Base-by-base conservation (phyloP, 2,888 invertebrate species). In the Allophyes oxyacanthae region DNA sequence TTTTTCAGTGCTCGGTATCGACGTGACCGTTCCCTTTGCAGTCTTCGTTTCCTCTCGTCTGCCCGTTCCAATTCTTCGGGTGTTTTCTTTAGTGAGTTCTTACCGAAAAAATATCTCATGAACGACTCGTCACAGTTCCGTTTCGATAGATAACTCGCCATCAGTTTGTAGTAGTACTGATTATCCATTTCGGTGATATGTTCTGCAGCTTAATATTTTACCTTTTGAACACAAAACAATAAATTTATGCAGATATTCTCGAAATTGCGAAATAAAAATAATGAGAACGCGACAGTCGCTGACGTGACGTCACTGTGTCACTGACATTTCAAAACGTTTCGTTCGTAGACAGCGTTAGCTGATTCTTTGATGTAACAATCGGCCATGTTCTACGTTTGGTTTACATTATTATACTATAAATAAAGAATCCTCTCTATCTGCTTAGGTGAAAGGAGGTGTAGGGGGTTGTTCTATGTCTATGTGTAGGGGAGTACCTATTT, bases 191-290 rank as follows among this genome's bases (percentile, higher is more conserved):
- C 70, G 49, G 43, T 15, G 45, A 58, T 66, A 48, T 63, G 46
- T 55, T 59, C 33, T 40, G 33, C 53, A 42, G 26, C 36, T 43
- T 40, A 44, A 44, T 48, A 49, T 42, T 52, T 40, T 34, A 54
- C 45, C 33, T 57, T 43, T 26, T 57, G 14, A 10, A 55, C 42
- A 57, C 55, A 67, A 70, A 73, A 77, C 64, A 73, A 72, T 73
- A 68, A 66, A 79, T 79, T 60, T 73, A 74, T 66, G 72, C 59
- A 75, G 72, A 75, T 81, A 81, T 77, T 84, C 82, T 81, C 66
- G 78, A 85, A 87, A 87, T 91, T 91, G 86, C 88, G 91, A 92
- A 92, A 92, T 87, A 91, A 92, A 91, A 91, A 91, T 91, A 92
- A 89, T 87, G 88, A 86, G 90, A 91, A 90, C 87, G 82, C 83